These are phyloP conservation scores for Takifugu rubripes DNA, from an alignment of 2,797 vertebrate species.

Conservation along the genomic window DNA sequence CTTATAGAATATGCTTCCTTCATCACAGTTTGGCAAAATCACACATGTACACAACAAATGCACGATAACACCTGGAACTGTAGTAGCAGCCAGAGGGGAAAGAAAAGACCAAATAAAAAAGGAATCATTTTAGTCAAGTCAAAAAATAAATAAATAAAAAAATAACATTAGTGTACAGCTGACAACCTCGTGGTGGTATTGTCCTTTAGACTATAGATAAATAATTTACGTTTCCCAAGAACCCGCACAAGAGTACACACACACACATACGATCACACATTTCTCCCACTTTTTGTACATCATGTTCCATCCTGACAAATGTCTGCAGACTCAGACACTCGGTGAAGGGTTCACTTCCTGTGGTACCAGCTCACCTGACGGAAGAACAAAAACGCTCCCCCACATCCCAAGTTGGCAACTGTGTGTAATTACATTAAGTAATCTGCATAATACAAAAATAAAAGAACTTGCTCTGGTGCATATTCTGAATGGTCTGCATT, in stretches of 20 bases:
- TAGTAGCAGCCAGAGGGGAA: conserved; percentile 66
- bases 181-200: conserved; percentile 27
- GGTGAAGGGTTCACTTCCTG: conserved; percentile 17
- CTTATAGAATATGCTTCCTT: conserved; percentile 73
- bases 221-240: conserved; percentile 53
- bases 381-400: conserved; percentile 68
- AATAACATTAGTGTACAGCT: conserved; percentile 19
- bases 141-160: conserved; percentile 28
- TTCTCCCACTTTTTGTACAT: conserved; percentile 50
- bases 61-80: conserved; percentile 75
- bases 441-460: conserved; percentile 78
- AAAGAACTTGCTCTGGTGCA: conserved; percentile 76
- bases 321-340: conserved; percentile 34
- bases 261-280: conserved; percentile 29
- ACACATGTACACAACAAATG: conserved; percentile 79
- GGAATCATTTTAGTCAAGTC: conserved; percentile 29
- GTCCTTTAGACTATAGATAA: conserved; percentile 61
- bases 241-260: conserved; percentile 29
- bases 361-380: conserved; percentile 26
- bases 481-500: conserved; percentile 68
- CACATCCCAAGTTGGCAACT: conserved; percentile 65
- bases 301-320: conserved; percentile 46
- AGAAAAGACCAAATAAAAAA: conserved; percentile 43
- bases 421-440: conserved; percentile 57
- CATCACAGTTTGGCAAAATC: conserved; percentile 74